These are phyloP conservation scores for Halcyon malimbica DNA, from an alignment of 2,113 vertebrate genomes.

Conservation along the genomic window DNA sequence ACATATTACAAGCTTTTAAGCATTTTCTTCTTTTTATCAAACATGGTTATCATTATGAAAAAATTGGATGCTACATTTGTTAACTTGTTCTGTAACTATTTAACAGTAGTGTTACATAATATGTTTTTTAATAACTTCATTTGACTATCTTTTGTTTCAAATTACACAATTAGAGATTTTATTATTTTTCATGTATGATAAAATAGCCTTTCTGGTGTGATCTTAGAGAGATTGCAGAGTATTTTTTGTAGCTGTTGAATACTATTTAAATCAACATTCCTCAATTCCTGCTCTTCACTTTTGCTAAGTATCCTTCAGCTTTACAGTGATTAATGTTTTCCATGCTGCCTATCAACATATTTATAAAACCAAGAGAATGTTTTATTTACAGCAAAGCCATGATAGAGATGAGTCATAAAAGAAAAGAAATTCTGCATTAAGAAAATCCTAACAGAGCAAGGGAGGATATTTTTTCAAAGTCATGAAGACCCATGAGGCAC, in stretches of 20 bases:
- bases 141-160: background rate
- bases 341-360: background rate
- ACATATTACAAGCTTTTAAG: background rate
- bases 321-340: slow-evolving; percentile 12
- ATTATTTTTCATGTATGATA: background rate
- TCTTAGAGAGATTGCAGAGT: background rate
- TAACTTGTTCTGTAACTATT: background rate
- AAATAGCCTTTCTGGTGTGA: background rate
- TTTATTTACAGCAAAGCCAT: slow-evolving; percentile 34
- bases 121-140: background rate
- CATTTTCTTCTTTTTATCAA: background rate
- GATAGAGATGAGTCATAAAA: slow-evolving; percentile 46
- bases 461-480: slow-evolving; percentile 20
- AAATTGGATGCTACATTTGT: background rate
- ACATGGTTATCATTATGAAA: background rate
- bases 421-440: background rate
- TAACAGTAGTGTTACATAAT: background rate
- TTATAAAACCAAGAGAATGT: slow-evolving; percentile 23
- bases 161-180: background rate
- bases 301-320: background rate
- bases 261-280: background rate
- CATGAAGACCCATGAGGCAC: background rate
- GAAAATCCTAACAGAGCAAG: background rate
- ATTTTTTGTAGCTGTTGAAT: background rate
- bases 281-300: background rate